Evolutionary conservation across 2,113 vertebrate genomes (phyloP), one percentile per base, ranked within the genome.

Genomic region (Malaclemys terrapin): DNA sequence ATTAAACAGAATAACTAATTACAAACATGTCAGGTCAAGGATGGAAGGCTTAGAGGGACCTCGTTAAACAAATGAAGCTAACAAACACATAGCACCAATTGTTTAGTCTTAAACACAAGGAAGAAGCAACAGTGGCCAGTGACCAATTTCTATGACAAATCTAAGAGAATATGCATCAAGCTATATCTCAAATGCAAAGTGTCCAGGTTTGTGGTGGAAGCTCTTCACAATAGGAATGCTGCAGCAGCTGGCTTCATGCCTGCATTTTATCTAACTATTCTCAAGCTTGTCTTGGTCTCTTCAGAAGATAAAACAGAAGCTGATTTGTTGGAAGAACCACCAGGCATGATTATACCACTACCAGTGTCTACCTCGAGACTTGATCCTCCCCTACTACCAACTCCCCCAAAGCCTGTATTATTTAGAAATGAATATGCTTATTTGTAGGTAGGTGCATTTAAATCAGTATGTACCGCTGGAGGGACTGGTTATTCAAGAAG

Each of bases 391-490:
- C 89, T 83, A 3, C 89, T 86, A 85, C 6, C 85, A 80, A 90
- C 91, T 8, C 50, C 56, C 81, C 62, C n/a, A 85, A 13, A 92
- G 88, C 2, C 49, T 10, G 86, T 65, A 59, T n/a, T 95, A 85
- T 75, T 93, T 91, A 89, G 89, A 97, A 96, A 90, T 96, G 84
- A 95, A 96, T 5, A 92, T 78, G 22, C 93, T 85, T 91, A 86
- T 88, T 88, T 76, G 2, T 75, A 96, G 93, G 79, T 95, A 96
- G 93, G 79, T 95, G 89, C 93, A 91, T 89, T 86, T 94, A 95
- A 95, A 93, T 53, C 1, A 12, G 20, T 38, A 5, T 0, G 88
- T 79, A 84, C 89, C 89, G 93, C 93, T 90, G 91, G 57, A 72
- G 72, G 91, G 50, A 3, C 83, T 3, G 72, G 95, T 92, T 94